Conservation (phyloP, 1,140 invertebrate species). For the Acromyrmex charruanus region DNA sequence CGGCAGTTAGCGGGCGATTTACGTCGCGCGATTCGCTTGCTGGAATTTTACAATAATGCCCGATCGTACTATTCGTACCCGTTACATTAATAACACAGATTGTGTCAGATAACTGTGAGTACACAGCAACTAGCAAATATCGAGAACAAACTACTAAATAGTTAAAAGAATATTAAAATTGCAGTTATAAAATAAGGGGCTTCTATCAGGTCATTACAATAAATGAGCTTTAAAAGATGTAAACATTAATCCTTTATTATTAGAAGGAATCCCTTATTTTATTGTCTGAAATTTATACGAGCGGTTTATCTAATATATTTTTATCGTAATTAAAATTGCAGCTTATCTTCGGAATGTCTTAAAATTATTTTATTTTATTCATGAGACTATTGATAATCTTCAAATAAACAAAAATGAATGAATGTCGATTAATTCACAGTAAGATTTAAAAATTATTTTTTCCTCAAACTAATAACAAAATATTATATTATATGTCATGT, state of each 20-base stretch:
- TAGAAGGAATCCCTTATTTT: too few species aligned
- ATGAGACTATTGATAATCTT: not conserved
- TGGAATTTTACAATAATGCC: conserved; percentile 39
- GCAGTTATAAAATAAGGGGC: too few species aligned
- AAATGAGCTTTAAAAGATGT: too few species aligned
- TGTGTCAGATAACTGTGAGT: not conserved
- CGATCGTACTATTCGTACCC: not conserved
- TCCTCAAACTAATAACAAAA: too few species aligned
- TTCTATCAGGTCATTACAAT: too few species aligned
- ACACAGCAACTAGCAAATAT: not conserved
- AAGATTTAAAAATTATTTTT: not conserved
- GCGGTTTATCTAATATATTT: too few species aligned
- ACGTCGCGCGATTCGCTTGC: conserved; percentile 40
- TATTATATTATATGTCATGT: too few species aligned
- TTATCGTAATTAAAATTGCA: not conserved
- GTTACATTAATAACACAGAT: conserved; percentile 21
- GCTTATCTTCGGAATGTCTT: not conserved
- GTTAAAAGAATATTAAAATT: not conserved
- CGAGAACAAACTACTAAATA: not conserved
- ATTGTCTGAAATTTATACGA: too few species aligned
- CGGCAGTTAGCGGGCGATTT: conserved; percentile 46
- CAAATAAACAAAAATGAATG: not conserved
- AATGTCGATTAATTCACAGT: not conserved
- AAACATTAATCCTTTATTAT: too few species aligned
- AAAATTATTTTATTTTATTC: not conserved